A percentile compares a stretch with the other conserved stretches of the same genome.
These are phyloP conservation scores for Remorina albescens DNA, from an alignment of 2,797 vertebrate species.

Conservation along the genomic window DNA sequence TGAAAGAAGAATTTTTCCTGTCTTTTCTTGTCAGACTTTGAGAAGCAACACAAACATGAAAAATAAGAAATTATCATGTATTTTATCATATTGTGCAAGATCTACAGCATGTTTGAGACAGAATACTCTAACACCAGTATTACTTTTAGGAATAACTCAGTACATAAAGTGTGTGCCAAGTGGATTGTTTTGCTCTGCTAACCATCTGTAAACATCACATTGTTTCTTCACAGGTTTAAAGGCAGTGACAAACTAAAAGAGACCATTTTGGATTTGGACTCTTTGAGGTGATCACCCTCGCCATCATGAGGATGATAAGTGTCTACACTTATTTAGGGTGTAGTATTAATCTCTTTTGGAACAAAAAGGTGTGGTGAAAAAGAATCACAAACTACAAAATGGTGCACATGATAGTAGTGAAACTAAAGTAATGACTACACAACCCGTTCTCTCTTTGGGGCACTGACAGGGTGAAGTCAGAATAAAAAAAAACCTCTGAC, in stretches of 20 bases:
- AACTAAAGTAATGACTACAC: slow-evolving; percentile 64
- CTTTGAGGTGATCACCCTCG: no score
- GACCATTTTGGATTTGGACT: no score
- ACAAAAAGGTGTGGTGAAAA: slow-evolving; percentile 35
- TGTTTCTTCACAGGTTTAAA: slow-evolving; percentile 12
- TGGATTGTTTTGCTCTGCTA: no score
- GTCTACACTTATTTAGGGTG: slow-evolving; percentile 5
- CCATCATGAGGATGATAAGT: slow-evolving; percentile 12
- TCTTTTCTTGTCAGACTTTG: no score
- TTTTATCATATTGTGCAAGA: no score
- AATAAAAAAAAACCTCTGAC: slow-evolving; percentile 68
- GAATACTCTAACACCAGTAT: no score
- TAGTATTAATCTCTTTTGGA: slow-evolving; percentile 43
- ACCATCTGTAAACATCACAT: background rate
- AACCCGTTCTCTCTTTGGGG: slow-evolving; percentile 51
- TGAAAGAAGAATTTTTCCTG: no score
- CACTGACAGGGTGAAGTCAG: slow-evolving; percentile 56
- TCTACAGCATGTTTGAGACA: no score
- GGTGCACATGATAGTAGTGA: slow-evolving; percentile 53
- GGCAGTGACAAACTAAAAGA: slow-evolving; percentile 21
- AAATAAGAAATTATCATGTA: no score
- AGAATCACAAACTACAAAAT: slow-evolving; percentile 59
- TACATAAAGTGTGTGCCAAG: no score
- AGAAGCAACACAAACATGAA: no score
- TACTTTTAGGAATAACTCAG: no score